Conservation (phyloP, 2,113 vertebrate genomes). For the Arothron firmamentum region DNA sequence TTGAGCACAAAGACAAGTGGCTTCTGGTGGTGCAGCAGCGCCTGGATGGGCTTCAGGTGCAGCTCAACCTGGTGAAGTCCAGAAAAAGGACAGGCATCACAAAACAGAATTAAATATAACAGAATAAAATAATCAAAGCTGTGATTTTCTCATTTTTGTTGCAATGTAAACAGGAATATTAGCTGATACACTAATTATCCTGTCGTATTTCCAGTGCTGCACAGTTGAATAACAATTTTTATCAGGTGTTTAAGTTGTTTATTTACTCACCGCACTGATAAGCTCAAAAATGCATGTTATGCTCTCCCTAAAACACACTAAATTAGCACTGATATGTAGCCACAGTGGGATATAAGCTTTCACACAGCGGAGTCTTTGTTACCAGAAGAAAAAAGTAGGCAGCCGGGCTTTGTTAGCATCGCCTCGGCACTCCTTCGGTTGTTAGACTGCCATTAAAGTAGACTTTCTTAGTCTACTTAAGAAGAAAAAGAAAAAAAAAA, state of each 20-base stretch:
- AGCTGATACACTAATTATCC: conserved; percentile 2
- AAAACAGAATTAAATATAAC: neutral
- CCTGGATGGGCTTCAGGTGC: conserved; percentile 90
- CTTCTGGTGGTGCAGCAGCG: conserved; percentile 85
- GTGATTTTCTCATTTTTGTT: conserved; percentile 20
- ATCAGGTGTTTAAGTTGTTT: conserved; percentile 60
- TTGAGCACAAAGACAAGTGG: conserved; percentile 90
- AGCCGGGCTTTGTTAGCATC: conserved; percentile 43
- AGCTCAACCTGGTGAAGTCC: conserved; percentile 76
- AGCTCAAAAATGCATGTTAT: conserved; percentile 46
- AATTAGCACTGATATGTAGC: conserved; percentile 51
- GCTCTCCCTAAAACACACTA: conserved; percentile 59
- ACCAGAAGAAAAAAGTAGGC: conserved; percentile 14
- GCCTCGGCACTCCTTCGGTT: conserved; percentile 42
- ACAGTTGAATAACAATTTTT: conserved; percentile 45
- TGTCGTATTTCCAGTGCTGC: conserved; percentile 29
- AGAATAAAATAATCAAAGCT: conserved; percentile 8
- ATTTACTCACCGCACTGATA: conserved; percentile 58
- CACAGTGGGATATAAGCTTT: conserved; percentile 61
- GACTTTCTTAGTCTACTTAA: conserved; percentile 46
- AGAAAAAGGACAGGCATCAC: neutral
- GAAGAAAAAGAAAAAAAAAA: conserved; percentile 27
- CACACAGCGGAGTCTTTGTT: conserved; percentile 72
- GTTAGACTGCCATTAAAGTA: conserved; percentile 42
- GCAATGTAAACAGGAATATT: conserved; percentile 10